phyloP scores from a whole-genome alignment of 2,113 vertebrate species.

The human region DNA sequence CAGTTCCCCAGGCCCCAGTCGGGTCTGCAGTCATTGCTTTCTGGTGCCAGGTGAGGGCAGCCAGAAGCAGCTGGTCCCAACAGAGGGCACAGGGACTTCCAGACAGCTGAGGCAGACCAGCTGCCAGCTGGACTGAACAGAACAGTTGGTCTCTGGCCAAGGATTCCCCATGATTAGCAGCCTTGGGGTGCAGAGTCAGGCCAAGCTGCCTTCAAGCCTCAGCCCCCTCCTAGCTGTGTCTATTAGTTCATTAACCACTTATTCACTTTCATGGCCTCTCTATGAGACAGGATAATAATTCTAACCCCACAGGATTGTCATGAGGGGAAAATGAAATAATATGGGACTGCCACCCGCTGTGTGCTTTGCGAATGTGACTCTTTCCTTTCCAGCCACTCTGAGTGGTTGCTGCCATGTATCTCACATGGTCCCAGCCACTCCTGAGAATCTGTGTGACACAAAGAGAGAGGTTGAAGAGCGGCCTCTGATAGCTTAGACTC shows the following conservation, averaged over 20 bases:
- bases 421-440: background rate
- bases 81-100: background rate
- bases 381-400: background rate
- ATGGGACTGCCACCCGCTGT: background rate
- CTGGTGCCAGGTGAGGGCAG: conserved; percentile 8
- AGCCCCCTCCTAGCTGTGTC: background rate
- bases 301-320: background rate
- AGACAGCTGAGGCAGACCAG: background rate
- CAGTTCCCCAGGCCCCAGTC: background rate
- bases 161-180: background rate
- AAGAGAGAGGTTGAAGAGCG: background rate
- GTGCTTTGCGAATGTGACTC: background rate
- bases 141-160: background rate
- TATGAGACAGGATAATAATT: background rate
- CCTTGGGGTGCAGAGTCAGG: background rate
- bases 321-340: background rate
- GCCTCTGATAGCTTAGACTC: background rate
- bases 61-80: conserved; percentile 40
- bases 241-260: background rate
- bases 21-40: background rate
- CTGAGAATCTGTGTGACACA: background rate
- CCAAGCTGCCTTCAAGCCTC: background rate
- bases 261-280: background rate
- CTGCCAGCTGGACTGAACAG: conserved; percentile 37
- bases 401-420: no score